Evolutionary conservation across 53 echinoderm and acorn worm genomes (phyloP), one percentile per base, ranked within the genome.

Genomic region (Zoroaster sp.): DNA sequence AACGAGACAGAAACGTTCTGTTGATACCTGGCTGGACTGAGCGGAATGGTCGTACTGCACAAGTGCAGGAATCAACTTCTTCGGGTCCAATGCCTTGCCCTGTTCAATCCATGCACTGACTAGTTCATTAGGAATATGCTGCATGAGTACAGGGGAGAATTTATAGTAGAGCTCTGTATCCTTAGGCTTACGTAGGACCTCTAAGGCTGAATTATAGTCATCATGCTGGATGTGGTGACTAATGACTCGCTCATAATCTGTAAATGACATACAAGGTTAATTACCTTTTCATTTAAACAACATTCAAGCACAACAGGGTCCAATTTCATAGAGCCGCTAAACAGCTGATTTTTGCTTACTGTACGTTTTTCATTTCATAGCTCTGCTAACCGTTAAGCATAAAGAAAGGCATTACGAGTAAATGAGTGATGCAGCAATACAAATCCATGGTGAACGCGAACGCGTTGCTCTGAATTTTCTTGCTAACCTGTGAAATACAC

Each of bases 141-240:
- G 98, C 95, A 98, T 98, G 40, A 98, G 93, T 12, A 98, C 94
- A 0, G 98, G 98, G 17, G 98, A 98, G 87, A 98, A 98, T 82
- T 94, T 98, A 87, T 98, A 98, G 66, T 92, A 95, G 34, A 98
- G 94, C 18, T 88, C 89, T 8, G 80, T 83, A 20, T 98, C 87
- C n/a, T 68, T 89, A 45, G 95, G 96, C 23, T 94, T 96, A 63
- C 92, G 91, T 18, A 98, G 94, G 23, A 98, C 98, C 28, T 92
- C 94, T 0, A 98, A 91, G 1, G 95, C 95, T 0, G 95, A 89
- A 3, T 76, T 59, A 88, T 95, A 98, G 69, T 94, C 98, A 37
- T 96, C 94, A 32, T 95, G 93, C 73, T 98, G 98, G 37, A 98
- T 98, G 87, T 98, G 96, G 87, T 98, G 98, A 28, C 95, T 93